A percentile compares a stretch with the other conserved stretches of the same genome.
phyloP scores from a whole-genome alignment of 2,888 invertebrate species.

The Drosophila helvetica region DNA sequence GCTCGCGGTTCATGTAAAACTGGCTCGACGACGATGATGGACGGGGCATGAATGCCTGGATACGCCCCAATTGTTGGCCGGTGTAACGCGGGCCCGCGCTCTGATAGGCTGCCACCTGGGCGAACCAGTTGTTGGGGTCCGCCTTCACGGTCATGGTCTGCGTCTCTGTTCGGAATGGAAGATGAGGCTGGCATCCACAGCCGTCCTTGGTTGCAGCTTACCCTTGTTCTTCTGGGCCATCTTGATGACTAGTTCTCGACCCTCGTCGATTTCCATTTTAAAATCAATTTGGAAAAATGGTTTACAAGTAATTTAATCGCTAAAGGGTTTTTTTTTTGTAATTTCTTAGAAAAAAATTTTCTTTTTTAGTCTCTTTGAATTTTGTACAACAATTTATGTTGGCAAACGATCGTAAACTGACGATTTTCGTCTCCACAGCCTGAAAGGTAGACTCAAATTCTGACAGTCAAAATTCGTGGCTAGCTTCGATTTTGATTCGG shows the following conservation, averaged over 20 bases:
- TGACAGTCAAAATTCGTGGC: constrained; percentile 42
- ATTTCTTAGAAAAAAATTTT: not conserved
- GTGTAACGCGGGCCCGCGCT: constrained; percentile 2
- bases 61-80: not conserved
- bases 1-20: constrained; percentile 71
- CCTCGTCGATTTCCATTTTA: constrained; percentile 53
- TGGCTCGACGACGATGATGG: constrained; percentile 50
- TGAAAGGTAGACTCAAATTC: constrained; percentile 2
- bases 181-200: too few species aligned
- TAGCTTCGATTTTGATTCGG: constrained; percentile 35
- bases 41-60: not conserved
- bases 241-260: constrained; percentile 64
- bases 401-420: constrained; percentile 70
- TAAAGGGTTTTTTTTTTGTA: constrained; percentile 36
- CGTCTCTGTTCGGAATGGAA: constrained; percentile 48
- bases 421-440: constrained; percentile 10
- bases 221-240: constrained; percentile 73
- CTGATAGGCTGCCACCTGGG: constrained; percentile 10
- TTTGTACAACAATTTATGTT: constrained; percentile 74
- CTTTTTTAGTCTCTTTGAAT: constrained; percentile 64
- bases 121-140: constrained; percentile 49
- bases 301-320: constrained; percentile 65
- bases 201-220: constrained; percentile 22
- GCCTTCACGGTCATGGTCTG: constrained; percentile 64
- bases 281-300: constrained; percentile 25